These are phyloP conservation scores for Trimorus sp. DNA, from an alignment of 2,888 invertebrate genomes.

Conservation along the genomic window DNA sequence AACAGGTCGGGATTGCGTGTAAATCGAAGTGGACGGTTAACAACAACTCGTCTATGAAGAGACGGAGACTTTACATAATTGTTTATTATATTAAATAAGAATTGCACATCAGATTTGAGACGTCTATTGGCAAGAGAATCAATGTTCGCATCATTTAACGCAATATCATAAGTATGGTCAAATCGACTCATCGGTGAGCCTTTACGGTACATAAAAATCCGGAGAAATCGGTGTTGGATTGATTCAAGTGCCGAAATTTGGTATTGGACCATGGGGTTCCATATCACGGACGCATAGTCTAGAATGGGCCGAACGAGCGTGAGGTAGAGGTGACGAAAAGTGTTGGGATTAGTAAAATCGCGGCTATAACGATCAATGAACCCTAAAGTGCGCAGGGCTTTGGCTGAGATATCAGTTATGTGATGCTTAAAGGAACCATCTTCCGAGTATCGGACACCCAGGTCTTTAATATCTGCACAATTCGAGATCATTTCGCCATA, in stretches of 20 bases:
- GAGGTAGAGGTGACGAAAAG: not conserved
- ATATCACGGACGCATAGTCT: conserved; percentile 1
- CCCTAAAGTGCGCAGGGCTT: not conserved
- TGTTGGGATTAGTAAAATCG: not conserved
- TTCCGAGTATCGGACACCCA: not conserved
- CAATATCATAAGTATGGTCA: no score
- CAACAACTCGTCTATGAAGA: no score
- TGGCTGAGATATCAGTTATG: not conserved
- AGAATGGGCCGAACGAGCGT: not conserved
- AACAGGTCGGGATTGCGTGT: no score
- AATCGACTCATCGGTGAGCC: no score
- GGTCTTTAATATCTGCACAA: not conserved
- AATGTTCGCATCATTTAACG: not conserved
- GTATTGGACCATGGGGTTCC: not conserved
- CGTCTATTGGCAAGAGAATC: not conserved
- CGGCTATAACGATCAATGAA: not conserved
- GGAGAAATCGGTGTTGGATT: not conserved
- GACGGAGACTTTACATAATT: no score
- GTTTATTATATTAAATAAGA: no score
- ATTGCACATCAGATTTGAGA: no score
- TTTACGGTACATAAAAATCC: no score
- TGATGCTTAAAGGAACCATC: not conserved
- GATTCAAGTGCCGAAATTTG: not conserved
- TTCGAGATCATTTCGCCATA: not conserved
- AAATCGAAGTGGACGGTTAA: no score